Base-by-base conservation (phyloP, 2,113 vertebrate species). In the Leptodactylus fuscus region DNA sequence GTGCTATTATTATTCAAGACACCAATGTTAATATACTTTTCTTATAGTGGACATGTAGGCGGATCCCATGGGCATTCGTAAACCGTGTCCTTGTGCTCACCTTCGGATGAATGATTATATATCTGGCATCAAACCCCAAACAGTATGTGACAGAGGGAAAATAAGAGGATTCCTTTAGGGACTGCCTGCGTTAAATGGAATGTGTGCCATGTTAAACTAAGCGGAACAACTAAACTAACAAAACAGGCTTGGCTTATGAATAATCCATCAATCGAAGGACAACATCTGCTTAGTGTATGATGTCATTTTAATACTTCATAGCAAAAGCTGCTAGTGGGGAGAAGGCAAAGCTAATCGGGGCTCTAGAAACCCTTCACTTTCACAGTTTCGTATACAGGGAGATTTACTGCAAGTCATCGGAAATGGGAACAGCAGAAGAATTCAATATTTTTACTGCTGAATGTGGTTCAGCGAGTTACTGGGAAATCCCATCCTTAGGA, bases 71-170 rank as follows among this genome's bases (percentile, higher is more conserved):
- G 32, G 76, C 22, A 44, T 34, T 15, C 53, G 44, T 16, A 27
- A 62, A 41, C 83, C 36, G 22, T 58, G 76, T 80, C 83, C 83
- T 80, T 85, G 48, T 49, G 69, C 41, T 85, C 75, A 85, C 83
- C 83, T 85, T 80, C 32, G 74, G 76, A 85, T 85, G 75, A 85
- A 85, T 85, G 83, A 85, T 80, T 80, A 69, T 62, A 51, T 85
- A 55, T 85, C 83, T 70, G 24, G 83, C 83, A 85, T 80, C 62
- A 85, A 71, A 85, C 76, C 60, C 62, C 65, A 85, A 85, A 85
- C 76, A 80, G n/a, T 71, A 80, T 85, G 76, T 85, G 76, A 80
- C 83, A 85, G 48, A 80, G 51, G 34, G 76, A 85, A 85, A 85
- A 80, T 53, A 80, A 41, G 83, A 85, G 49, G 65, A 79, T 79